Conservation (phyloP, 2,113 vertebrate genomes). For the Arizona elegans region DNA sequence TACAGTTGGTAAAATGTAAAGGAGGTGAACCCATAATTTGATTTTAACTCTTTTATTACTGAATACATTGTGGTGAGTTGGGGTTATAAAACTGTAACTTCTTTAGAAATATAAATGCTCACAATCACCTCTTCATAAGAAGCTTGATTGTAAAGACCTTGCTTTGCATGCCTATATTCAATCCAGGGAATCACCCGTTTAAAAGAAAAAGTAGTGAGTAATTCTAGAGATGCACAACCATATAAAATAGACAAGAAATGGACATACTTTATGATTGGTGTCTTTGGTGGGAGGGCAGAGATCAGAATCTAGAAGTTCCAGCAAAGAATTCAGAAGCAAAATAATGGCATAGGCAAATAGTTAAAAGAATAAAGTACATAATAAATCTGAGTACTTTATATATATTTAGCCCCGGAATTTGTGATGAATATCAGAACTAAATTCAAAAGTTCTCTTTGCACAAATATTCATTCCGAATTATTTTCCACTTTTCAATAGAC, state of each 20-base stretch:
- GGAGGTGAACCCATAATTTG: background rate
- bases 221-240: background rate
- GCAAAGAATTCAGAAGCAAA: background rate
- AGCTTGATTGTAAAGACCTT: background rate
- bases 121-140: background rate
- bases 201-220: background rate
- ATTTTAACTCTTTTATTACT: background rate
- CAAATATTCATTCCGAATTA: background rate
- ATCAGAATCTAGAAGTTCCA: background rate
- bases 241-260: background rate
- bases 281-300: background rate
- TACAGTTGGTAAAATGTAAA: background rate
- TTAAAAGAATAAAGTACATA: background rate
- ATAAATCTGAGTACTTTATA: background rate
- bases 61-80: background rate
- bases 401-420: background rate
- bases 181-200: background rate
- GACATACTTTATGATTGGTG: background rate
- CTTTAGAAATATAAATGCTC: background rate
- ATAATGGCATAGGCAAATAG: background rate
- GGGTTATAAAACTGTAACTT: background rate
- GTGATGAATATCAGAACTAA: background rate
- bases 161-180: background rate
- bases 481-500: background rate
- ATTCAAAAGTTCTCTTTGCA: background rate